Base-by-base conservation (phyloP, 2,797 vertebrate genomes). In the Pseudopleuronectes americanus region DNA sequence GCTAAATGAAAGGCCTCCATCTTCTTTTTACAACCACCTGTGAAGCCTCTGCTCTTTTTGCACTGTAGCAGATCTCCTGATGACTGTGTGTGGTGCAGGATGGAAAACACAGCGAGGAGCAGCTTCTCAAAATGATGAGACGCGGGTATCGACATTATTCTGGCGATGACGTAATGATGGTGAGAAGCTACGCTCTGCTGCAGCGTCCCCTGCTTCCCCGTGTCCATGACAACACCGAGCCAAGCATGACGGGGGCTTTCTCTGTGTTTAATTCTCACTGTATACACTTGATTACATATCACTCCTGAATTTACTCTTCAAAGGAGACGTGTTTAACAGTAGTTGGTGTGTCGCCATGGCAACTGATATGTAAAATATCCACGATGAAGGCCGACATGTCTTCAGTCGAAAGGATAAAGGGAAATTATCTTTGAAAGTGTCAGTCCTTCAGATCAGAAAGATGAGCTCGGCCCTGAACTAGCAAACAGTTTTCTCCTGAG, bases 181-280 rank as follows among this genome's bases (percentile, higher is more conserved):
- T 6, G 4, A 22, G 60, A 49, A n/a, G 6, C 47, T 28, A 14
- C 47, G 21, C 21, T 36, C n/a, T 53, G 68, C 49, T 26, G 26
- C 54, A 28, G 23, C 7, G 3, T 4, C 12, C 3, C 9, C n/a
- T 63, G 21, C 52, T 4, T 31, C n/a, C 5, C 64, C 26, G 72
- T 71, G 55, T 63, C 77, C 77, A 77, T 81, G 81, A 68, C 76
- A 79, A 77, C 81, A 22, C 23, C 28, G 47, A 74, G 64, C 19
- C 24, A 8, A 63, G 49, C 38, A 8, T 41, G 38, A 41, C 38
- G 21, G 12, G 10, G n/a, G 4, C 48, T 9, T 8, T 41, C 38
- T 41, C 38, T 41, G 10, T 24, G 22, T 26, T 6, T 10, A 6
- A 36, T 31, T 74, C 26, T 52, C 38, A 12, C 38, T 41, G 12